These are phyloP conservation scores for Ormyrus nitidulus DNA, from an alignment of 2,888 invertebrate genomes.

Conservation along the genomic window DNA sequence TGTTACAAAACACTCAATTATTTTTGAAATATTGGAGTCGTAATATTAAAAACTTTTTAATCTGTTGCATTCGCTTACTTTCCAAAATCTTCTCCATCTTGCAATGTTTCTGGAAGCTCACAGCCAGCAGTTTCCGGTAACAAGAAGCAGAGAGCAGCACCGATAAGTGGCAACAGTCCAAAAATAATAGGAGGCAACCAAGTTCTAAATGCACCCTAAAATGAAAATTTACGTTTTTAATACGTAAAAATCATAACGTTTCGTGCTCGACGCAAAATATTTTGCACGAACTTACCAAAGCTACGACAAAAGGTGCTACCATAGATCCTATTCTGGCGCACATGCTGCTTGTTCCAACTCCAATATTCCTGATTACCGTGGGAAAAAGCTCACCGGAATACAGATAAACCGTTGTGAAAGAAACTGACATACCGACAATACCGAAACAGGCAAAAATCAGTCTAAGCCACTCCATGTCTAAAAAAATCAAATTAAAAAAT, in stretches of 20 bases:
- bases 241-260: not conserved
- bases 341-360: constrained; percentile 90
- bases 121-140: constrained; percentile 88
- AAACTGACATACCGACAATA: constrained; percentile 88
- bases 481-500: constrained; percentile 22
- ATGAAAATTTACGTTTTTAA: constrained; percentile 19
- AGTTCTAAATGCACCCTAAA: constrained; percentile 74
- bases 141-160: constrained; percentile 81
- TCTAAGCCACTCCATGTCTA: constrained; percentile 77
- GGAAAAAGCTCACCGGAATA: constrained; percentile 93
- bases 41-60: not conserved
- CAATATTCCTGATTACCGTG: constrained; percentile 91
- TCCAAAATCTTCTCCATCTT: constrained; percentile 85
- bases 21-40: not conserved
- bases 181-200: constrained; percentile 86
- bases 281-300: constrained; percentile 75
- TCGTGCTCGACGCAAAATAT: too few relatives aligned
- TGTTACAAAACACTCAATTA: not conserved
- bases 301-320: constrained; percentile 88
- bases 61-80: constrained; percentile 67
- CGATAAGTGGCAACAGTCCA: constrained; percentile 83
- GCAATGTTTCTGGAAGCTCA: constrained; percentile 86
- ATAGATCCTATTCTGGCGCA: constrained; percentile 91
- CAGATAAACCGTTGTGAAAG: constrained; percentile 91
- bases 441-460: constrained; percentile 84